Base-by-base conservation (phyloP, 2,888 invertebrate species). In the Leptinotarsa tumamoca region DNA sequence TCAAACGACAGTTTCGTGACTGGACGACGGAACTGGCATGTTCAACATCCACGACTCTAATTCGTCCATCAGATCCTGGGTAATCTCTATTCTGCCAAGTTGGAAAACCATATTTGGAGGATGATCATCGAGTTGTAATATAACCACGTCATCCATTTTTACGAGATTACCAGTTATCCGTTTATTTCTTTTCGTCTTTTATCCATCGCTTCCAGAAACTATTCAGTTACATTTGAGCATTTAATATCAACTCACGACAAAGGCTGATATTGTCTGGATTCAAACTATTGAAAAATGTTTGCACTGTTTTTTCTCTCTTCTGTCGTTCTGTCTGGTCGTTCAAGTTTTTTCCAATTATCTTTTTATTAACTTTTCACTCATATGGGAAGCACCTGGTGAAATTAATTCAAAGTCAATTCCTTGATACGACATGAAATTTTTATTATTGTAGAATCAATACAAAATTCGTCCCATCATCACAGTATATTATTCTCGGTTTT, bases 11-110 rank as follows among this genome's bases (percentile, higher is more conserved):
- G 23, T 4, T 23, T 23, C 23, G 23, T 23, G 23, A 23, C 4
- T 23, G 23, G 23, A 23, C 4, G 23, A 23, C 23, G 23, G 23
- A 23, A 23, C 23, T 23, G 23, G 0, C 23, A 23, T 23, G 4
- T 23, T 23, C 3, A 23, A 23, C 23, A 4, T 23, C 23, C 23
- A 23, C 23, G 23, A 23, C 23, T 23, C 23, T 23, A 23, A 23
- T 56, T 56, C 4, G 50, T 70, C 74, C 71, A 74, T 54, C 89
- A 91, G 5, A 91, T 91, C 83, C 93, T 71, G 1, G 71, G 63
- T 63, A 63, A 17, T 17, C 23, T 23, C 23, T 4, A 23, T 23
- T 23, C 23, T 23, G 4, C 23, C 4, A 23, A 4, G 23, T 23
- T 23, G 23, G 23, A 23, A 23, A 23, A 23, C 23, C 23, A 23